A percentile compares a stretch with the other conserved stretches of the same genome.
Evolutionary conservation across 2,797 vertebrate species (phyloP).

Genomic region (Tokudaia muenninki): DNA sequence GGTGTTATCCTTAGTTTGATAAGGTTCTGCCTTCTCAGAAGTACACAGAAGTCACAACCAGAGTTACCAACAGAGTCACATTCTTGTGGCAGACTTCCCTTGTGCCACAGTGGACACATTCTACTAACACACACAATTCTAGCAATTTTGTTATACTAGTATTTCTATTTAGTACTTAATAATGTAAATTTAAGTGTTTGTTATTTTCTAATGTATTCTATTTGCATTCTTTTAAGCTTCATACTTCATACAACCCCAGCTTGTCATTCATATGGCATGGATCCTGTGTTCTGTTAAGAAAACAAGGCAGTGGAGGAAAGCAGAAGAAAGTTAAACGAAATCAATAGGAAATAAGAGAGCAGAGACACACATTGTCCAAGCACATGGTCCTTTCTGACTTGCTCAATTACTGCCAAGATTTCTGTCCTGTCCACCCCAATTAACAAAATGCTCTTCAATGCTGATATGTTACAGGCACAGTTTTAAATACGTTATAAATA

Average conservation of each 20-base stretch:
- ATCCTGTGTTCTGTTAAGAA: not conserved
- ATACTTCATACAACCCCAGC: not conserved
- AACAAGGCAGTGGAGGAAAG: not conserved
- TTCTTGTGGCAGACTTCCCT: not conserved
- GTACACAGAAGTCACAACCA: not conserved
- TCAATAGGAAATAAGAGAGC: not conserved
- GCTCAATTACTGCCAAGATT: constrained; percentile 7
- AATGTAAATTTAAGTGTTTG: not conserved
- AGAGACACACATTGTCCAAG: not conserved
- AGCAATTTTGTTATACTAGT: not conserved
- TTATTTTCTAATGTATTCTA: constrained; percentile 47
- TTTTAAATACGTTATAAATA: constrained; percentile 52
- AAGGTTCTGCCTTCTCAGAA: not conserved
- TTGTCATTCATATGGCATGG: not conserved
- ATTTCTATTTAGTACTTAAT: not conserved
- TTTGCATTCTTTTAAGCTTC: constrained; percentile 8
- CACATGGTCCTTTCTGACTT: not conserved
- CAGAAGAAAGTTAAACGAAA: not conserved
- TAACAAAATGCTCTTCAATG: constrained; percentile 24
- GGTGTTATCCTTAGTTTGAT: not conserved
- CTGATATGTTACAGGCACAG: not conserved
- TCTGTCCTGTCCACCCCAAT: constrained; percentile 35
- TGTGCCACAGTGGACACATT: not conserved
- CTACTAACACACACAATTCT: not conserved
- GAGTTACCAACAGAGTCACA: not conserved